Conservation (phyloP, 2,888 invertebrate species). For the Gryllus longicercus region DNA sequence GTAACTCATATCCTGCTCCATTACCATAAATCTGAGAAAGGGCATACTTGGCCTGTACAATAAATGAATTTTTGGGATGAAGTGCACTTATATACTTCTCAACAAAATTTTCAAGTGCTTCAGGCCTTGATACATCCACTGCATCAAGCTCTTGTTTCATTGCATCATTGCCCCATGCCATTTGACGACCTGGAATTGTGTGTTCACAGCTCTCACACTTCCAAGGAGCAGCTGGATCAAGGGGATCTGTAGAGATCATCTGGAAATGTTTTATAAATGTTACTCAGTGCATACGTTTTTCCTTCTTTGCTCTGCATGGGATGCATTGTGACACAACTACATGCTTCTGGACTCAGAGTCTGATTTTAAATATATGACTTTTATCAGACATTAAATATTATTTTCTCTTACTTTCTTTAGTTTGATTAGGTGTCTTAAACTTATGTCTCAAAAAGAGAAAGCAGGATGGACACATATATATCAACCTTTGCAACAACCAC, state of each 20-base stretch:
- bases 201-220: slow-evolving; percentile 63
- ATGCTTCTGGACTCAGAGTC: too few species aligned
- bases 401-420: too few species aligned
- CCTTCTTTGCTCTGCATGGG: too few species aligned
- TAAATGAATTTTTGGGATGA: slow-evolving; percentile 64
- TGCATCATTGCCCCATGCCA: slow-evolving; percentile 60
- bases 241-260: slow-evolving; percentile 59
- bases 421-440: too few species aligned
- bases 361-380: too few species aligned
- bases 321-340: too few species aligned
- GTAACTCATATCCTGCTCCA: slow-evolving; percentile 53
- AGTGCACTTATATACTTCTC: slow-evolving; percentile 59
- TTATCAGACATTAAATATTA: too few species aligned
- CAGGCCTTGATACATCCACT: slow-evolving; percentile 54
- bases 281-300: too few species aligned
- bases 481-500: too few species aligned
- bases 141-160: slow-evolving; percentile 58
- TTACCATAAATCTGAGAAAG: slow-evolving; percentile 67
- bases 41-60: slow-evolving; percentile 66
- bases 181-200: slow-evolving; percentile 56
- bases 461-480: too few species aligned
- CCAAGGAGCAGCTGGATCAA: slow-evolving; percentile 60
- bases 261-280: slow-evolving; percentile 38
- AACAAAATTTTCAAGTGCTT: slow-evolving; percentile 61
- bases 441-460: too few species aligned